These are phyloP conservation scores for Sisyra nigra DNA, from an alignment of 2,888 invertebrate genomes.

Conservation along the genomic window DNA sequence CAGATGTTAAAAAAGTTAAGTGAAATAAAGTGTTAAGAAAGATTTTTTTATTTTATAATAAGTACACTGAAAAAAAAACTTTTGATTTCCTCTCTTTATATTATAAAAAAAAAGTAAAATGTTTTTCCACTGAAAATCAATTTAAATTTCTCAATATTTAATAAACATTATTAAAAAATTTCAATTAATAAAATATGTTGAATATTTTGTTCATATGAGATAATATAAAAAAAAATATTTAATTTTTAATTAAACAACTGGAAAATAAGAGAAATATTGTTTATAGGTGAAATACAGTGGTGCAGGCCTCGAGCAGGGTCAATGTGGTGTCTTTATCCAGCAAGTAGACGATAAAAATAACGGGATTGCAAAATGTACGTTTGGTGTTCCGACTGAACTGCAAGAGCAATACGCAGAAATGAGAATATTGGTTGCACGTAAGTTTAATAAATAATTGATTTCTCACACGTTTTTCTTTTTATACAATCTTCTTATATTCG, in stretches of 20 bases:
- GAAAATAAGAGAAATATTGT: background rate
- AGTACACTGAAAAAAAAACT: too few relatives aligned
- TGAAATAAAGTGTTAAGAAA: too few relatives aligned
- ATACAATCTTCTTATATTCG: background rate
- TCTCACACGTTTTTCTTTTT: constrained; percentile 7
- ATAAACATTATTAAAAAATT: too few relatives aligned
- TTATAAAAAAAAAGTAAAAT: too few relatives aligned
- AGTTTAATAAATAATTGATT: constrained; percentile 25
- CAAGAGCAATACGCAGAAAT: constrained; percentile 41
- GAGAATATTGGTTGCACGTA: constrained; percentile 54
- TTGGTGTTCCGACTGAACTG: constrained; percentile 39
- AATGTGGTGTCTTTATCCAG: constrained; percentile 55
- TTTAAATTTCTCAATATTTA: too few relatives aligned
- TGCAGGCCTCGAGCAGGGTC: constrained; percentile 37
- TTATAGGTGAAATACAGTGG: constrained; percentile 29
- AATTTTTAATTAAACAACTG: background rate
- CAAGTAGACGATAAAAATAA: constrained; percentile 47
- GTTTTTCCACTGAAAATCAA: too few relatives aligned
- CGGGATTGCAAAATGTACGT: constrained; percentile 49
- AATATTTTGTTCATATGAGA: background rate
- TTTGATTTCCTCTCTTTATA: too few relatives aligned
- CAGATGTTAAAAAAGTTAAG: too few relatives aligned
- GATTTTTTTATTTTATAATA: too few relatives aligned
- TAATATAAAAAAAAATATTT: background rate
- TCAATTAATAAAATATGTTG: too few relatives aligned